These are phyloP conservation scores for Seriola dumerili DNA, from an alignment of 2,113 vertebrate species.

Conservation along the genomic window DNA sequence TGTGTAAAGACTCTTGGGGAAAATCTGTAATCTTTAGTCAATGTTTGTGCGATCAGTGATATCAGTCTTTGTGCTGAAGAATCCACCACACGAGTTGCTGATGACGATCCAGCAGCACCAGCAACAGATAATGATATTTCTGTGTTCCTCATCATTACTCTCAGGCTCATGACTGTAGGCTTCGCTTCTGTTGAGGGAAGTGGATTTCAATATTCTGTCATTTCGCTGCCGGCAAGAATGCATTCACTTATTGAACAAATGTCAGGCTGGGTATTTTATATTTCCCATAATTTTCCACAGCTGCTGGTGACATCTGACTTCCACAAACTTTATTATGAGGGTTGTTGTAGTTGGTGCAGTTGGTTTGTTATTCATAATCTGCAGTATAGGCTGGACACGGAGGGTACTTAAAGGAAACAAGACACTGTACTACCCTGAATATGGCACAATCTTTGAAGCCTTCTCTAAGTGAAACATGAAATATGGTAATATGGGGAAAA, in stretches of 20 bases:
- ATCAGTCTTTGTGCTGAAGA: not conserved
- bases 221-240: constrained; percentile 35
- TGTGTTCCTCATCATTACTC: constrained; percentile 48
- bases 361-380: too few species aligned
- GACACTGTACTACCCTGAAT: too few species aligned
- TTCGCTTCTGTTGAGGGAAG: constrained; percentile 1
- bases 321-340: not conserved
- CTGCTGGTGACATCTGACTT: constrained; percentile 4
- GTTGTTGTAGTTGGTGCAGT: not conserved
- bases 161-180: not conserved
- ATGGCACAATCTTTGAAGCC: too few species aligned
- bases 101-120: not conserved
- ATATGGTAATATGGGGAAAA: too few species aligned
- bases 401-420: too few species aligned
- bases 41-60: constrained; percentile 18
- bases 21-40: constrained; percentile 2
- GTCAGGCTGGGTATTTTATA: constrained; percentile 18
- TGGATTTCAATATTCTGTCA: constrained; percentile 38
- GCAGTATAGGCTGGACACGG: too few species aligned
- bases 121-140: constrained; percentile 27
- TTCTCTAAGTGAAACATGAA: too few species aligned
- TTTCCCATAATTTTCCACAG: constrained; percentile 9
- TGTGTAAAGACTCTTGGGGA: not conserved
- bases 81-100: not conserved
- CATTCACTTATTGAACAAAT: constrained; percentile 23